These are phyloP conservation scores for Tetrax tetrax DNA, from an alignment of 2,113 vertebrate species.

Conservation along the genomic window DNA sequence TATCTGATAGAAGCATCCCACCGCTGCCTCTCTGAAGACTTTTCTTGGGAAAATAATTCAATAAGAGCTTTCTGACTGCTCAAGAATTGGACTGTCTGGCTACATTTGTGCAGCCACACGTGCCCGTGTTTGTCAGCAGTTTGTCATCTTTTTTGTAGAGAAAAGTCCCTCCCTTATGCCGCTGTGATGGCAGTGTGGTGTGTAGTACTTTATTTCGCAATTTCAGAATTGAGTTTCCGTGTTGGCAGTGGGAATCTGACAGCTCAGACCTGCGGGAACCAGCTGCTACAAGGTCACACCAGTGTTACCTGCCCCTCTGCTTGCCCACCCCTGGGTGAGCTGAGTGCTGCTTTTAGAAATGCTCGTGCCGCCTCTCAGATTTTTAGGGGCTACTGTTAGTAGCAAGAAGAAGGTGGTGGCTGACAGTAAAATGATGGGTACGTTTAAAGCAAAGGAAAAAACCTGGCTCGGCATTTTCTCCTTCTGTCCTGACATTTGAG, in stretches of 20 bases:
- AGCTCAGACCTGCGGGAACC: not conserved
- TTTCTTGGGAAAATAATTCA: slow-evolving; percentile 7
- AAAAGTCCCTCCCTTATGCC: not conserved
- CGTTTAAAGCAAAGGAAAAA: not conserved
- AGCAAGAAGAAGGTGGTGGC: not conserved
- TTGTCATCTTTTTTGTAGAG: not conserved
- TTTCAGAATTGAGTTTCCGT: not conserved
- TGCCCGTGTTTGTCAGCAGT: slow-evolving; percentile 25
- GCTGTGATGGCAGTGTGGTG: not conserved
- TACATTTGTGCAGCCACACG: not conserved
- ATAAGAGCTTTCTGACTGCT: not conserved
- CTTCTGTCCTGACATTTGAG: slow-evolving; percentile 7
- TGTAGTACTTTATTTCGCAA: not conserved
- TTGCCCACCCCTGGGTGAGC: not conserved
- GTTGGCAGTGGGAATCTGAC: not conserved
- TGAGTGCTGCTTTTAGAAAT: not conserved
- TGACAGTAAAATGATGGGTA: slow-evolving; percentile 23
- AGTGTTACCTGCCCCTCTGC: not conserved
- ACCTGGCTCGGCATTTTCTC: not conserved
- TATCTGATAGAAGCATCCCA: not conserved
- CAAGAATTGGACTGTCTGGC: not conserved
- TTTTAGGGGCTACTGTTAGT: not conserved
- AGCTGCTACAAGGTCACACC: not conserved
- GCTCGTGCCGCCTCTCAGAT: not conserved
- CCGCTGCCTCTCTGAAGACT: slow-evolving; percentile 20